Conservation (phyloP, 2,113 vertebrate genomes). For the Acrocephalus kingi region DNA sequence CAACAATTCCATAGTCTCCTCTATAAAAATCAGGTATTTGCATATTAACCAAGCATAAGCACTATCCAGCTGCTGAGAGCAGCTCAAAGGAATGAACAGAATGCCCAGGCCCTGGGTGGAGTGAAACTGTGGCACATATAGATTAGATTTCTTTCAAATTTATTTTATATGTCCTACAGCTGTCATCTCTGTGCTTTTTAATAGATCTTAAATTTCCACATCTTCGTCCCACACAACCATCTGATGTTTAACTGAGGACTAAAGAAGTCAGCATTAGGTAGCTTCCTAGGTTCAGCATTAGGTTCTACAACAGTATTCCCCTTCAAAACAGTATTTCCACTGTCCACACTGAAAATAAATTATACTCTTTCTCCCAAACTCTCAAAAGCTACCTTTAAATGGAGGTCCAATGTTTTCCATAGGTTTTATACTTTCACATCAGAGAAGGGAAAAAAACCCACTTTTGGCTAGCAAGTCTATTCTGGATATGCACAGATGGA, state of each 20-base stretch:
- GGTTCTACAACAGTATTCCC: neutral
- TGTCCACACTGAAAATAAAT: neutral
- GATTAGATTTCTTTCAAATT: neutral
- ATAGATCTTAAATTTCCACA: neutral
- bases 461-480: neutral
- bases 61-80: neutral
- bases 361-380: neutral
- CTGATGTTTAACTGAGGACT: neutral
- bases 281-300: neutral
- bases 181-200: neutral
- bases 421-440: neutral
- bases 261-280: neutral
- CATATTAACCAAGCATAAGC: neutral
- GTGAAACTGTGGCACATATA: neutral
- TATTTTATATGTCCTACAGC: neutral
- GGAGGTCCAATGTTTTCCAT: neutral
- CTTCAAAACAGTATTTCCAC: neutral
- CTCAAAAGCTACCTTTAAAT: neutral
- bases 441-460: neutral
- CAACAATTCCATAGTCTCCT: neutral
- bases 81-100: neutral
- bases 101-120: neutral
- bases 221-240: neutral
- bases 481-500: conserved; percentile 32
- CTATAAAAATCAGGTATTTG: neutral